Conservation (phyloP, 1,140 invertebrate species). For the Lysiphlebus fabarum region DNA sequence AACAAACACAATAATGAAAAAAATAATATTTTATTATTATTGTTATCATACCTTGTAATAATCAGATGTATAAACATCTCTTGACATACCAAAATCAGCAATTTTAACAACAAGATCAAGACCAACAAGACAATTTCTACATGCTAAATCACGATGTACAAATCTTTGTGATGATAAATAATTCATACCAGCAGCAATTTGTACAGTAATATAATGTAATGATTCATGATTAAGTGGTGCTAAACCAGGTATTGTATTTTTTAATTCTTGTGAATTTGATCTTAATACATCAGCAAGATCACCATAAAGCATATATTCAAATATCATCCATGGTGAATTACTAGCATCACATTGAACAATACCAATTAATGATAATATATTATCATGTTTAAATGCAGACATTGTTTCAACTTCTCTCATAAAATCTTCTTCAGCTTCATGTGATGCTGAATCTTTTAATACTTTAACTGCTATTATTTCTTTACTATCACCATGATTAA, state of each 20-base stretch:
- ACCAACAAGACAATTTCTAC: constrained; percentile 86
- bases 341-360: constrained; percentile 70
- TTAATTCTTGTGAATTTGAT: constrained; percentile 58
- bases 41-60: constrained; percentile 78
- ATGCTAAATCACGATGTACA: constrained; percentile 88
- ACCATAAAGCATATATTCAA: constrained; percentile 88
- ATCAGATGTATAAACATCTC: constrained; percentile 87
- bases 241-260: constrained; percentile 43
- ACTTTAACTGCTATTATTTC: constrained; percentile 80
- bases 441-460: constrained; percentile 75
- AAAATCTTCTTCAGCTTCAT: constrained; percentile 81
- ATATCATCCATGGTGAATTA: constrained; percentile 85
- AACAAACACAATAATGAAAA: background rate
- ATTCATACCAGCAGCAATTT: constrained; percentile 83
- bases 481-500: constrained; percentile 51
- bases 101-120: constrained; percentile 79
- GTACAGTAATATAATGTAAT: constrained; percentile 61
- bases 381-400: constrained; percentile 81
- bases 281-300: constrained; percentile 82
- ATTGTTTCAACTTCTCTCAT: constrained; percentile 87
- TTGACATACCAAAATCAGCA: constrained; percentile 87
- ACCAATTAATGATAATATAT: constrained; percentile 81
- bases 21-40: background rate
- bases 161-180: constrained; percentile 85
- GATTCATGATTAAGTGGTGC: constrained; percentile 40